Conservation (phyloP, 2,113 vertebrate species). For the Poecile atricapillus region DNA sequence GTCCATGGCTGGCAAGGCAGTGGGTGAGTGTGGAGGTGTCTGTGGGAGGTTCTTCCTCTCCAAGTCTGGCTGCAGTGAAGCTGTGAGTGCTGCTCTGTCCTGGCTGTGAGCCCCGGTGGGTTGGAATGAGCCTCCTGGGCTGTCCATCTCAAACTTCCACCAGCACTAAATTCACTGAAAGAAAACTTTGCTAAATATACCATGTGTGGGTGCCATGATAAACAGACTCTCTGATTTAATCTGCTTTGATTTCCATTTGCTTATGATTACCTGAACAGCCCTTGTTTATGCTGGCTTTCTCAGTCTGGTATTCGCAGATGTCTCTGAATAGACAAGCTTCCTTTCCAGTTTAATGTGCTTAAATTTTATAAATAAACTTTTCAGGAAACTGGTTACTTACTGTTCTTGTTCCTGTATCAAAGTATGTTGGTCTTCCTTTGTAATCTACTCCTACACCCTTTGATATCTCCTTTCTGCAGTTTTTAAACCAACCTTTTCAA, state of each 20-base stretch:
- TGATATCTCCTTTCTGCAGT: not conserved
- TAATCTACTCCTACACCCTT: not conserved
- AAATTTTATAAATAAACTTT: constrained; percentile 2
- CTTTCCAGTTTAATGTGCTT: not conserved
- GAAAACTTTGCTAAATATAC: not conserved
- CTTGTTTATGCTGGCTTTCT: constrained; percentile 9
- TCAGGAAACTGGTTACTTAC: not conserved
- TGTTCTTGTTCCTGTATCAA: not conserved
- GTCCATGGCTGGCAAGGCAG: not conserved
- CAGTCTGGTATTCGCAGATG: not conserved
- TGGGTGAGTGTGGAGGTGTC: rapidly evolving
- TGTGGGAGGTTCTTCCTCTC: not conserved
- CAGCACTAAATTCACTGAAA: not conserved
- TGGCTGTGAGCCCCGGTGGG: rapidly evolving
- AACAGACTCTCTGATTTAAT: constrained; percentile 4
- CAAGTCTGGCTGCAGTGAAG: not conserved
- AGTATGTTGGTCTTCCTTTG: not conserved
- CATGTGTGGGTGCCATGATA: not conserved
- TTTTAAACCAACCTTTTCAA: constrained; percentile 9
- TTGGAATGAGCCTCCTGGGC: not conserved
- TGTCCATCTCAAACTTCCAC: not conserved
- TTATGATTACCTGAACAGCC: constrained; percentile 46
- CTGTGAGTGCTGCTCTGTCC: not conserved
- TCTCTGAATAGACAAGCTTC: not conserved
- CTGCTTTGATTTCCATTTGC: not conserved